Conservation (phyloP, 2,797 vertebrate species). For the Lepus oiostolus region DNA sequence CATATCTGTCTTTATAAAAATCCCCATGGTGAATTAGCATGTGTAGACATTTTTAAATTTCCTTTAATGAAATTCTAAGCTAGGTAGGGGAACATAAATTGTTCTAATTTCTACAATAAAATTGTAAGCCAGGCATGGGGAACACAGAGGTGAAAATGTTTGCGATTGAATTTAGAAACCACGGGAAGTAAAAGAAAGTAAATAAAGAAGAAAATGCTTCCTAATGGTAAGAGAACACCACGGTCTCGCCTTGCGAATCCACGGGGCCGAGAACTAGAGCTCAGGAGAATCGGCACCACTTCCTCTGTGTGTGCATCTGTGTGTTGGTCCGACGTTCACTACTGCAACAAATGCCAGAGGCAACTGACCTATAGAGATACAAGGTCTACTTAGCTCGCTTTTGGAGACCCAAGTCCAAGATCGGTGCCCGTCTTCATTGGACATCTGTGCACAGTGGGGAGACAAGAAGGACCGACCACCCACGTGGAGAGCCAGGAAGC, state of each 20-base stretch:
- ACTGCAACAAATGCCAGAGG: too few relatives aligned
- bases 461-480: too few relatives aligned
- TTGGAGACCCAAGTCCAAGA: too few relatives aligned
- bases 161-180: background rate
- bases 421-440: too few relatives aligned
- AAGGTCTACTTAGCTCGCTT: too few relatives aligned
- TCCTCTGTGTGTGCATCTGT: background rate
- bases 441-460: too few relatives aligned
- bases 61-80: background rate
- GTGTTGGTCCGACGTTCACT: too few relatives aligned
- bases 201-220: background rate
- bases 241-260: background rate
- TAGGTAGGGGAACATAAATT: background rate
- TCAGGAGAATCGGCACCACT: too few relatives aligned
- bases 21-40: background rate
- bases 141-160: background rate
- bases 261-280: accelerated
- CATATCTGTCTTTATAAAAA: background rate
- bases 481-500: too few relatives aligned
- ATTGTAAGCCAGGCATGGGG: background rate
- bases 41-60: background rate
- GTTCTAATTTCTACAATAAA: background rate
- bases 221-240: background rate
- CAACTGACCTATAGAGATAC: too few relatives aligned
- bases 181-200: background rate